Evolutionary conservation across 2,797 vertebrate species (phyloP).

Genomic region (Eremophila alpestris): DNA sequence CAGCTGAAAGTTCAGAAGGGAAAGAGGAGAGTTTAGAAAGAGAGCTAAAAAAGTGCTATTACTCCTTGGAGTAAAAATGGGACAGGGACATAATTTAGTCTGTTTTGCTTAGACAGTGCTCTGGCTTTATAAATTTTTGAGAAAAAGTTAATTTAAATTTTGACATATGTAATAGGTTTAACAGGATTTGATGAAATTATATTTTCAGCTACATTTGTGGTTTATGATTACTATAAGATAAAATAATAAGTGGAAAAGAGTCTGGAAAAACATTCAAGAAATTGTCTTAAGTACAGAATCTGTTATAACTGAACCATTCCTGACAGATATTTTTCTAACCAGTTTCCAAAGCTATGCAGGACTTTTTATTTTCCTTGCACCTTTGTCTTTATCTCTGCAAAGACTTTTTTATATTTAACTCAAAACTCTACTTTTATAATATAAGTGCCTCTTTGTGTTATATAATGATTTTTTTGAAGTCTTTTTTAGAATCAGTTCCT

Average conservation of each 20-base stretch:
- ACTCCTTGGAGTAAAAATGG: background rate
- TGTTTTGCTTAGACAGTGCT: fast-evolving
- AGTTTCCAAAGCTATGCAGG: background rate
- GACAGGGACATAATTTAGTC: background rate
- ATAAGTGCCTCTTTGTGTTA: background rate
- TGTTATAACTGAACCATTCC: background rate
- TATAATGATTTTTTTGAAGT: background rate
- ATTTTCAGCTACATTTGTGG: background rate
- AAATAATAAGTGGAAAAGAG: background rate
- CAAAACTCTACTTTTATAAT: background rate
- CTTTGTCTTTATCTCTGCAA: background rate
- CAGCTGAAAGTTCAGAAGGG: background rate
- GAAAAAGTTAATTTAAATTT: background rate
- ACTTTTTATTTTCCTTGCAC: background rate
- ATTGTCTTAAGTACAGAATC: background rate
- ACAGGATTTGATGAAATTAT: background rate
- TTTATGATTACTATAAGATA: background rate
- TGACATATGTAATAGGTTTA: background rate
- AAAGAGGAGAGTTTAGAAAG: background rate
- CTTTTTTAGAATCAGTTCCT: background rate
- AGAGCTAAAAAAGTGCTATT: background rate
- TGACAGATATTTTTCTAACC: background rate
- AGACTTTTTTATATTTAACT: background rate
- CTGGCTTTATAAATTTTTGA: background rate
- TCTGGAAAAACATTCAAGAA: background rate